Evolutionary conservation across 2,888 invertebrate genomes (phyloP).

Genomic region (Margaritifera margaritifera): DNA sequence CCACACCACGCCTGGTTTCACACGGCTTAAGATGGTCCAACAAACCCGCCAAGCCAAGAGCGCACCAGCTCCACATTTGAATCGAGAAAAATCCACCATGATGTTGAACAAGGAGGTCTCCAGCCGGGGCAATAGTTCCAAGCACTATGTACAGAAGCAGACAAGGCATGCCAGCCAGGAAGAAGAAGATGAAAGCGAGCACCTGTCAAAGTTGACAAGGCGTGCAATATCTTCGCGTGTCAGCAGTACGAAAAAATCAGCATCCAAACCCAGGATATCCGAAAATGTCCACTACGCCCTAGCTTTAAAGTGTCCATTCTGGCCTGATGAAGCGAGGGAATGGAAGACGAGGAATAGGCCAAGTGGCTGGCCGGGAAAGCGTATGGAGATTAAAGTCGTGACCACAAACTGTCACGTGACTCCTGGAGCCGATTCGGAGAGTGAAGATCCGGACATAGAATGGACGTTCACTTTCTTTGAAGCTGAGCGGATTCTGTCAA

Average conservation of each 20-base stretch:
- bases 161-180: slow-evolving; percentile 27
- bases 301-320: slow-evolving; percentile 38
- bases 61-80: slow-evolving; percentile 32
- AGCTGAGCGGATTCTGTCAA: slow-evolving; percentile 43
- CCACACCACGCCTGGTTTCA: slow-evolving; percentile 29
- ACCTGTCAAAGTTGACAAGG: slow-evolving; percentile 25
- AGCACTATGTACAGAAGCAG: slow-evolving; percentile 27
- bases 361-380: slow-evolving; percentile 44
- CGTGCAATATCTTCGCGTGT: slow-evolving; percentile 22
- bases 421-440: slow-evolving; percentile 39
- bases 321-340: slow-evolving; percentile 46
- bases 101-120: slow-evolving; percentile 31
- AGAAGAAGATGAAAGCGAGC: slow-evolving; percentile 29
- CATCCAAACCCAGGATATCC: not conserved
- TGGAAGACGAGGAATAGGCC: slow-evolving; percentile 42
- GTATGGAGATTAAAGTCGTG: slow-evolving; percentile 41
- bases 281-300: slow-evolving; percentile 43
- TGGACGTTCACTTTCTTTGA: slow-evolving; percentile 52
- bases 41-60: slow-evolving; percentile 14
- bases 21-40: slow-evolving; percentile 21
- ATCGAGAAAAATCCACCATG: slow-evolving; percentile 27
- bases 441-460: slow-evolving; percentile 42
- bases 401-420: slow-evolving; percentile 44
- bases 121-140: slow-evolving; percentile 31
- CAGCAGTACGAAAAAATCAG: slow-evolving; percentile 22